Percentiles rank a stretch among this genome's conserved stretches.
Evolutionary conservation across 2,113 vertebrate species (phyloP).

Genomic region (Penelope pileata): DNA sequence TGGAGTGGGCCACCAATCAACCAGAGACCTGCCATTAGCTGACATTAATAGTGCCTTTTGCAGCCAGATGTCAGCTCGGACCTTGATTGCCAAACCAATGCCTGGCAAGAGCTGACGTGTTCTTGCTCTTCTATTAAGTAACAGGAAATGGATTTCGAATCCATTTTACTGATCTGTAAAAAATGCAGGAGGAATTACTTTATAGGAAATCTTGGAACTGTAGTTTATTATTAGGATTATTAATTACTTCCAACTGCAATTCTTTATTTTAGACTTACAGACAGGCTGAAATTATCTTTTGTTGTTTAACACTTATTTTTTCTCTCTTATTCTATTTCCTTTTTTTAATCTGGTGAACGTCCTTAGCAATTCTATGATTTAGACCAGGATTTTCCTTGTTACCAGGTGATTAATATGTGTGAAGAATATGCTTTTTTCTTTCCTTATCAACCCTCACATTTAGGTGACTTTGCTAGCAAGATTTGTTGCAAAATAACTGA

Average conservation of each 20-base stretch:
- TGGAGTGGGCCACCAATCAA: not conserved
- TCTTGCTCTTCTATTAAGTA: not conserved
- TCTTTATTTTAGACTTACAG: not conserved
- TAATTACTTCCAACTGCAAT: not conserved
- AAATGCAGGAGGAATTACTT: not conserved
- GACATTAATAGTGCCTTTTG: not conserved
- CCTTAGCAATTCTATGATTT: not conserved
- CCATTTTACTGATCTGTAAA: not conserved
- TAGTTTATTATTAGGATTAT: not conserved
- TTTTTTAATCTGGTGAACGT: not conserved
- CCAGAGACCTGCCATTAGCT: not conserved
- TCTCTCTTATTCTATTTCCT: not conserved
- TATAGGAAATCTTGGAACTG: not conserved
- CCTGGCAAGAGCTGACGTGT: not conserved
- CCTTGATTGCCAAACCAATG: not conserved
- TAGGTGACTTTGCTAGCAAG: not conserved
- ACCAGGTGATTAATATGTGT: not conserved
- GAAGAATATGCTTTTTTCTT: not conserved
- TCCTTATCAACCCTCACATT: not conserved
- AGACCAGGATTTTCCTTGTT: not conserved
- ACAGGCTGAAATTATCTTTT: not conserved
- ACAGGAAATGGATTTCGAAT: not conserved
- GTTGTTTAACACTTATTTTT: not conserved
- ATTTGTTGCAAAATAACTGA: not conserved
- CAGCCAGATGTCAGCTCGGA: not conserved